Evolutionary conservation across 1,140 invertebrate genomes (phyloP).

Genomic region (Tachypleus tridentatus): DNA sequence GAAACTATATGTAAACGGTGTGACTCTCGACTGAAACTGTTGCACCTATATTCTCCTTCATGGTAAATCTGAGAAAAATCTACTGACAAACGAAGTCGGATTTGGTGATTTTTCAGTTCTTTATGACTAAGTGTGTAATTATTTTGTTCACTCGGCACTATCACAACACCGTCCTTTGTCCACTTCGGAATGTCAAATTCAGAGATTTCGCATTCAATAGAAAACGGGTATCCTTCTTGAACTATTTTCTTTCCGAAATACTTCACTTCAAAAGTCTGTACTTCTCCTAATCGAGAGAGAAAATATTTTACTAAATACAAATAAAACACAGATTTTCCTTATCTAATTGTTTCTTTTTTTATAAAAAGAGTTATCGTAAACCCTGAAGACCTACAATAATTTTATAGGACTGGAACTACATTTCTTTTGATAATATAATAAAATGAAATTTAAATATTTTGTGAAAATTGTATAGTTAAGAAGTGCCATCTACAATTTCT

Average conservation of each 20-base stretch:
- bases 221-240: constrained; percentile 12
- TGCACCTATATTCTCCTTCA: constrained; percentile 16
- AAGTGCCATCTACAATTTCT: too few species aligned
- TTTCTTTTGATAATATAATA: too few species aligned
- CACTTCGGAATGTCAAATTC: constrained; percentile 15
- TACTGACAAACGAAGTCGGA: constrained; percentile 5
- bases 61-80: constrained; percentile 2
- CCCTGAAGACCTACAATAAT: too few species aligned
- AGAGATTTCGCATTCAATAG: constrained; percentile 14
- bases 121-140: neutral
- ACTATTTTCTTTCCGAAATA: constrained; percentile 18
- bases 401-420: too few species aligned
- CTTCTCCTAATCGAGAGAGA: too few species aligned
- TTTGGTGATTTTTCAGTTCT: neutral
- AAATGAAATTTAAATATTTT: too few species aligned
- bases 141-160: neutral
- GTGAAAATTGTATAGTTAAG: too few species aligned
- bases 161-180: constrained; percentile 9
- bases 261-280: constrained; percentile 2
- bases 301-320: too few species aligned
- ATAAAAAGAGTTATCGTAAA: too few species aligned
- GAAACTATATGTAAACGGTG: neutral
- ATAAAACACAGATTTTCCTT: too few species aligned
- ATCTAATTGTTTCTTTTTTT: too few species aligned
- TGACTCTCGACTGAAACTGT: neutral